Evolutionary conservation across 2,113 vertebrate genomes (phyloP).

Genomic region (Xenopus laevis): DNA sequence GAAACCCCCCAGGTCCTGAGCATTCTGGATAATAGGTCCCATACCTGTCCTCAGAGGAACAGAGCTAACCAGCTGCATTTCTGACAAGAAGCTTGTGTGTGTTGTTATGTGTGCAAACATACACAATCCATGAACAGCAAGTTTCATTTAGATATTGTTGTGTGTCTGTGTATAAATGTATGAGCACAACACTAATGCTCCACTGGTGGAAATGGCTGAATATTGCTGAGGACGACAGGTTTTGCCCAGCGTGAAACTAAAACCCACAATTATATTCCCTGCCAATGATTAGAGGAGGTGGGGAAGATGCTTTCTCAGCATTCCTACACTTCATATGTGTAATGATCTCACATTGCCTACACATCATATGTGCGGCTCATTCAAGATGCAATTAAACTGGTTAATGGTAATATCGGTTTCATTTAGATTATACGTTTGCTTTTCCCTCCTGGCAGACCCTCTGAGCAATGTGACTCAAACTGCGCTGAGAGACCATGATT

Average conservation of each 20-base stretch:
- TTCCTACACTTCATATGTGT: constrained; percentile 32
- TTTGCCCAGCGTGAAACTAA: background rate
- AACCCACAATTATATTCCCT: background rate
- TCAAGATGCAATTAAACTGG: background rate
- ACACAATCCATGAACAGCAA: too few species aligned
- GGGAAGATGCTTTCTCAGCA: constrained; percentile 1
- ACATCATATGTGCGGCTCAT: constrained; percentile 12
- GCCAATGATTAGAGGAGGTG: background rate
- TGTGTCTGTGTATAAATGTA: too few species aligned
- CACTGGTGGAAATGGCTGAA: background rate
- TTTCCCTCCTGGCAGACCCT: too few species aligned
- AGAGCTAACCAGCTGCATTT: too few species aligned
- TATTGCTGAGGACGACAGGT: background rate
- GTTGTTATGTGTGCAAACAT: too few species aligned
- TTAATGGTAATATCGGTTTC: constrained; percentile 30
- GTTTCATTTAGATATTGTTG: too few species aligned
- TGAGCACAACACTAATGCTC: too few species aligned
- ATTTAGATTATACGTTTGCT: background rate
- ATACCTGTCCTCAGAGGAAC: too few species aligned
- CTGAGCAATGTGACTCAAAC: too few species aligned
- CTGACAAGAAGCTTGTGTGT: too few species aligned
- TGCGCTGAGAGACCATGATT: constrained; percentile 4
- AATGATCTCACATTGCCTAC: constrained; percentile 25
- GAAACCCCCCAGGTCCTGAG: too few species aligned
- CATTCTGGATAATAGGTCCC: too few species aligned